These are phyloP conservation scores for Lycodopsis pacificus DNA, from an alignment of 2,797 vertebrate species.

Conservation along the genomic window DNA sequence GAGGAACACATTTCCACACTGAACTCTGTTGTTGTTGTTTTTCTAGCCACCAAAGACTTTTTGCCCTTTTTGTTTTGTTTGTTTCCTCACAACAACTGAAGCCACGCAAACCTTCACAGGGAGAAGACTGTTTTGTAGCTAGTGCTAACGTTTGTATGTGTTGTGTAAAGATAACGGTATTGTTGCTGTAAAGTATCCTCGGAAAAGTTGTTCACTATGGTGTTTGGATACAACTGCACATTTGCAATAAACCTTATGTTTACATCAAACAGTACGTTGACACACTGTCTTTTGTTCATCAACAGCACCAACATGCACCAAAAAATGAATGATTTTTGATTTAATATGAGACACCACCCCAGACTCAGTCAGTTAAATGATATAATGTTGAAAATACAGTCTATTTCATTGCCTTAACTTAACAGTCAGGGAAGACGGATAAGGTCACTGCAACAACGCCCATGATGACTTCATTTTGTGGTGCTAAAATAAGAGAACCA, in stretches of 20 bases:
- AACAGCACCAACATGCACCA: background rate
- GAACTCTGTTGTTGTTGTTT: constrained; percentile 64
- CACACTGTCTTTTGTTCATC: constrained; percentile 39
- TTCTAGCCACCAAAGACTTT: constrained; percentile 85
- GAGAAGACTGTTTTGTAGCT: constrained; percentile 71
- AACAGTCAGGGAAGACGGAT: background rate
- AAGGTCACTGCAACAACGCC: background rate
- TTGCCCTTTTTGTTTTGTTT: constrained; percentile 22
- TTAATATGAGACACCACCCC: background rate
- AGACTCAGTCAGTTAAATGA: background rate
- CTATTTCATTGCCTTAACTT: background rate
- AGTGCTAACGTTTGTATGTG: constrained; percentile 62
- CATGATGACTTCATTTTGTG: constrained; percentile 24
- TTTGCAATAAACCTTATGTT: constrained; percentile 90
- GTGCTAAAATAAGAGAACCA: background rate
- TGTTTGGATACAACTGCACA: constrained; percentile 89
- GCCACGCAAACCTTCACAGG: constrained; percentile 77
- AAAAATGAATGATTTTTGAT: background rate
- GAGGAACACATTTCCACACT: constrained; percentile 70
- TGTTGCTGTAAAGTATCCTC: constrained; percentile 86
- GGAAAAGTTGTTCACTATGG: constrained; percentile 73
- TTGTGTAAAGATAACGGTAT: constrained; percentile 82
- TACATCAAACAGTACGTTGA: constrained; percentile 73
- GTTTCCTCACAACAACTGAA: constrained; percentile 60
- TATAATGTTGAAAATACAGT: background rate